These are phyloP conservation scores for Saguinus midas DNA, from an alignment of 2,113 vertebrate genomes.

Conservation along the genomic window DNA sequence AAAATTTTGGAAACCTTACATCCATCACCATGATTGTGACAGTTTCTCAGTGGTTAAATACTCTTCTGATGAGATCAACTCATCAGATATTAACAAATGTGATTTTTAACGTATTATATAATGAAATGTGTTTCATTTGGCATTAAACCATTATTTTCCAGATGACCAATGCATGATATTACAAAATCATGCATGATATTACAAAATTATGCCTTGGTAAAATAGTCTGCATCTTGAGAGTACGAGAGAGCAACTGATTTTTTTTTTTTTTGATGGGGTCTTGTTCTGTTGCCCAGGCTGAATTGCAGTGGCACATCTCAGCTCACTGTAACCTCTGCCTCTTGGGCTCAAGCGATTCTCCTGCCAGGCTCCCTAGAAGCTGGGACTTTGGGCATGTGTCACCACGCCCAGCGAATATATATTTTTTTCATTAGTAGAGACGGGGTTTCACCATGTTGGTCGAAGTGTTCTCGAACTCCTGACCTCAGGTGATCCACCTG, in stretches of 20 bases:
- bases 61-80: constrained; percentile 20
- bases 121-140: not conserved
- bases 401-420: too few relatives aligned
- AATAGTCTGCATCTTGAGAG: not conserved
- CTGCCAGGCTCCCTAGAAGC: too few relatives aligned
- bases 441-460: too few relatives aligned
- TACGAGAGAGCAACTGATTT: not conserved
- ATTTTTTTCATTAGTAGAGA: too few relatives aligned
- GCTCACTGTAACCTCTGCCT: too few relatives aligned
- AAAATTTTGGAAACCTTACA: constrained; percentile 35
- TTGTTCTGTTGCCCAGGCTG: too few relatives aligned
- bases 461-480: too few relatives aligned
- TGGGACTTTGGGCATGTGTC: too few relatives aligned
- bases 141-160: constrained; percentile 26
- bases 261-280: too few relatives aligned
- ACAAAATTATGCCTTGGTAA: not conserved
- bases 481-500: too few relatives aligned
- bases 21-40: not conserved
- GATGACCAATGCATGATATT: not conserved
- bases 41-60: constrained; percentile 38
- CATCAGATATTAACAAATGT: constrained; percentile 26
- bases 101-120: not conserved
- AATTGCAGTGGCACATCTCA: too few relatives aligned
- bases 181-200: not conserved
- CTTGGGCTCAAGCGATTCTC: too few relatives aligned